Evolutionary conservation across 2,797 vertebrate genomes (phyloP).

Genomic region (Thamnophis elegans): DNA sequence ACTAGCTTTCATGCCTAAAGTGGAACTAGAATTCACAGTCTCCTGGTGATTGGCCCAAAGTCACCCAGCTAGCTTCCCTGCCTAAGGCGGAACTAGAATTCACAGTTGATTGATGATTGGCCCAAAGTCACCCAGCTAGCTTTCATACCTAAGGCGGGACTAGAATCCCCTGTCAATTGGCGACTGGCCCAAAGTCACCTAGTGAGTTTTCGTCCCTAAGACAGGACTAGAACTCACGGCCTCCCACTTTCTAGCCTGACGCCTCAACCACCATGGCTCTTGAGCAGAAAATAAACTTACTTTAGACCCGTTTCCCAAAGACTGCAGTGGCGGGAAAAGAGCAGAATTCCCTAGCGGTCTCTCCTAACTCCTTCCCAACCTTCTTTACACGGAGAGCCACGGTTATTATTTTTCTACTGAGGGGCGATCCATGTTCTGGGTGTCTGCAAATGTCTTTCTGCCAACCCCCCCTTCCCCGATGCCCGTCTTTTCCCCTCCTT

Average conservation of each 20-base stretch:
- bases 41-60: no score
- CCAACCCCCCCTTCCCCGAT: rapidly evolving
- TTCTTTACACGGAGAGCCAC: not conserved
- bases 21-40: no score
- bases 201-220: rapidly evolving
- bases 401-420: not conserved
- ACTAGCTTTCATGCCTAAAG: no score
- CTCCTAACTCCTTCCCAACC: not conserved
- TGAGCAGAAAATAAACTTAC: not conserved
- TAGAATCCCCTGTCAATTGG: no score
- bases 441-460: no score
- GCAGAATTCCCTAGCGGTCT: rapidly evolving
- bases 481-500: not conserved
- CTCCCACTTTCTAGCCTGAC: not conserved
- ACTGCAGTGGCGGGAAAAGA: no score
- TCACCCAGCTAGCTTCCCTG: no score
- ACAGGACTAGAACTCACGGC: not conserved
- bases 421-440: not conserved
- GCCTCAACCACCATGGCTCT: not conserved
- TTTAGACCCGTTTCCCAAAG: not conserved
- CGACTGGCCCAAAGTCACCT: no score
- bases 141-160: no score
- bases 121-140: no score
- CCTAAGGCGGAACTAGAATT: no score
- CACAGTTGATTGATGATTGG: no score